Percentiles rank a stretch among this genome's conserved stretches.
phyloP scores from a whole-genome alignment of 2,797 vertebrate species.

The Artibeus jamaicensis region DNA sequence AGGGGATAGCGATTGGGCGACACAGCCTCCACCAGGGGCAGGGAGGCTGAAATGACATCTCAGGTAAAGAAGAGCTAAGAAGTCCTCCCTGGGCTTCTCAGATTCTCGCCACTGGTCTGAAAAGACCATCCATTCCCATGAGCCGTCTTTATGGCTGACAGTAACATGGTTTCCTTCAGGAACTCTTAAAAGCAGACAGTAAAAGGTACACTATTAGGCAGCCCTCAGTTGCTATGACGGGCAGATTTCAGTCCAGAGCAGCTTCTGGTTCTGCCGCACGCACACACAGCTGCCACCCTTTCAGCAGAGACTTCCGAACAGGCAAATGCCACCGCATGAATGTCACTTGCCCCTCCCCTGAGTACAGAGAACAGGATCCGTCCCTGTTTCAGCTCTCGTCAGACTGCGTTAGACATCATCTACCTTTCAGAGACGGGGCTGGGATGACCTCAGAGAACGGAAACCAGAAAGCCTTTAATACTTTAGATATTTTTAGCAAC shows the following conservation, averaged over 20 bases:
- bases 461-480: neutral
- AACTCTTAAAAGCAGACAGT: neutral
- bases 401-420: neutral
- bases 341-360: neutral
- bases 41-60: neutral
- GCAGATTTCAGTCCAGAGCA: neutral
- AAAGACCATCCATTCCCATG: neutral
- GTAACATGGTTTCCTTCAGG: neutral
- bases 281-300: neutral
- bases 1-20: neutral
- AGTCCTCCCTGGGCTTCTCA: neutral
- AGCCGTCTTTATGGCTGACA: neutral
- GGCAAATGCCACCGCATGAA: fast-evolving
- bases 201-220: neutral
- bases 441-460: neutral
- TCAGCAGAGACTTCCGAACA: neutral
- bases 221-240: neutral
- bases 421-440: neutral
- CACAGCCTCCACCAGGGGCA: neutral
- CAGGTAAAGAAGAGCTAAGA: neutral
- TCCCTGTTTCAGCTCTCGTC: neutral
- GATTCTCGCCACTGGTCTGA: neutral
- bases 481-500: neutral
- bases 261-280: neutral
- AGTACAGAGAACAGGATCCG: neutral